A percentile compares a stretch with the other conserved stretches of the same genome.
Conservation (phyloP, 1,140 invertebrate genomes). For the Sesamia nonagrioides region DNA sequence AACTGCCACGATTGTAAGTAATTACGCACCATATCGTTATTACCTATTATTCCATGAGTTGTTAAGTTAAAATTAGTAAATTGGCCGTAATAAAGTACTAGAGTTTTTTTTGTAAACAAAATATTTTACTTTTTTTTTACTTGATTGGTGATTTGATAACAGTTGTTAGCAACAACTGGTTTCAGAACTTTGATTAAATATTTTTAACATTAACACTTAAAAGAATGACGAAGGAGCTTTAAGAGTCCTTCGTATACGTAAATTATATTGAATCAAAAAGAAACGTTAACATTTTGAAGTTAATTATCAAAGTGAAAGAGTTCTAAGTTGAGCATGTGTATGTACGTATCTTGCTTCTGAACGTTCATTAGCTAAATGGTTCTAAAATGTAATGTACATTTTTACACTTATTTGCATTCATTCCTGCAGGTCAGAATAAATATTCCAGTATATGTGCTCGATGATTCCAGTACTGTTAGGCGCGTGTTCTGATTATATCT, state of each 20-base stretch:
- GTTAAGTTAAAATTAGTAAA: slow-evolving; percentile 59
- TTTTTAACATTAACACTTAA: background rate
- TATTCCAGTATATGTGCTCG: too few species aligned
- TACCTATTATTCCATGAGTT: slow-evolving; percentile 52
- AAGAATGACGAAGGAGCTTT: too few species aligned
- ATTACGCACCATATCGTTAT: slow-evolving; percentile 46
- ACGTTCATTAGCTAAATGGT: slow-evolving; percentile 26
- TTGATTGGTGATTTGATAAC: slow-evolving; percentile 40
- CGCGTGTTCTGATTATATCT: too few species aligned
- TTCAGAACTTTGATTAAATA: slow-evolving; percentile 5
- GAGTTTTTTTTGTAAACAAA: slow-evolving; percentile 33
- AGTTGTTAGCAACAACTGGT: slow-evolving; percentile 10
- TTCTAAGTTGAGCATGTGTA: background rate
- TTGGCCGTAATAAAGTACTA: slow-evolving; percentile 49
- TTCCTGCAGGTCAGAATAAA: too few species aligned
- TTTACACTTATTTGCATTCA: too few species aligned
- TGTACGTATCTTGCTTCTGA: slow-evolving; percentile 16
- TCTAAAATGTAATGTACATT: background rate
- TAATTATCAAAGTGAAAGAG: background rate
- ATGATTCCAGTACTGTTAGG: too few species aligned
- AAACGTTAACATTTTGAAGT: background rate
- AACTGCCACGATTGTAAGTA: slow-evolving; percentile 34
- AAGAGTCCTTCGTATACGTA: background rate
- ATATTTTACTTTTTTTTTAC: background rate
- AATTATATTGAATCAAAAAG: background rate